phyloP scores from a whole-genome alignment of 2,888 invertebrate genomes.

The Andrena fulva region DNA sequence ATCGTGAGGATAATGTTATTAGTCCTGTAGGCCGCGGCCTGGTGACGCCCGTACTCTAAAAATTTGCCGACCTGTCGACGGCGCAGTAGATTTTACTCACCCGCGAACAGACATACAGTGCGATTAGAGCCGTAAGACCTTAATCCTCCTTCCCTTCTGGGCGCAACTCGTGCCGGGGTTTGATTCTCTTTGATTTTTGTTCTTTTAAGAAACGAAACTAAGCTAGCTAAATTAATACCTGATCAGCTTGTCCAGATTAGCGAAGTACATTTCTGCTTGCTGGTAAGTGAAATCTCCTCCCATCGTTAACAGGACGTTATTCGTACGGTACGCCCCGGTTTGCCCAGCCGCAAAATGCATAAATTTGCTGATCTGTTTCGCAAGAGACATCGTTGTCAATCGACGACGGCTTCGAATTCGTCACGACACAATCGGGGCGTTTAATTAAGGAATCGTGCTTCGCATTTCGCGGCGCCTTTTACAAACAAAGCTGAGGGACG shows the following conservation, averaged over 20 bases:
- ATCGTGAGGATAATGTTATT: conserved; percentile 94
- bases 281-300: conserved; percentile 96
- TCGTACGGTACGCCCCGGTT: conserved; percentile 87
- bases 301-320: conserved; percentile 94
- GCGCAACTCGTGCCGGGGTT: too few species aligned
- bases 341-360: conserved; percentile 87
- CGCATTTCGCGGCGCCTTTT: too few species aligned
- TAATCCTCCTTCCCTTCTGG: conserved; percentile 26
- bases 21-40: conserved; percentile 87
- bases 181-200: neutral
- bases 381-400: conserved; percentile 38
- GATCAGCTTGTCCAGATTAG: conserved; percentile 94
- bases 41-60: conserved; percentile 86
- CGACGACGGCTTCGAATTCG: neutral
- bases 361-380: conserved; percentile 84
- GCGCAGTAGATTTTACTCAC: conserved; percentile 53
- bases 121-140: neutral
- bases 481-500: neutral
- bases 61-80: conserved; percentile 87
- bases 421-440: too few species aligned
- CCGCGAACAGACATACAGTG: neutral
- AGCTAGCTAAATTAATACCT: conserved; percentile 84
- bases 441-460: too few species aligned
- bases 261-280: conserved; percentile 92
- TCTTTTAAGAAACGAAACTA: neutral